Base-by-base conservation (phyloP, 2,113 vertebrate species). In the Datnioides undecimradiatus region DNA sequence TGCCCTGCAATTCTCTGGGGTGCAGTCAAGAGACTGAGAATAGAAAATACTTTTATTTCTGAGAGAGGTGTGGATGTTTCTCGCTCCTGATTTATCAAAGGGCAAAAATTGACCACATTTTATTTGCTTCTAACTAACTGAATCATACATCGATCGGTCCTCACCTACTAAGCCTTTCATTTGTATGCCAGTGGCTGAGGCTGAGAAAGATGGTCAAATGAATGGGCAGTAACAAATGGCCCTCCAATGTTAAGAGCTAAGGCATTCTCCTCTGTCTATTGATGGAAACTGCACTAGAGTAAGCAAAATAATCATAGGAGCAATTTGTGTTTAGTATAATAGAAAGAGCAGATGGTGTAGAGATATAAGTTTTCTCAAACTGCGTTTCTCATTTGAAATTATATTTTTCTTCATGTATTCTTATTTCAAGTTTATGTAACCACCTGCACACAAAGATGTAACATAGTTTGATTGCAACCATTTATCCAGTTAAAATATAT, bases 21-120 rank as follows among this genome's bases (percentile, higher is more conserved):
- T 12, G 38, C 83, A 82, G 73, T 87, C 74, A 79, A 80, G 71
- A 84, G 73, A 75, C 82, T 55, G 55, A 79, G 67, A 87, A 75
- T 51, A 80, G 78, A 86, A 82, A 86, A 82, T 79, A 81, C 73
- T 83, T 86, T 80, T 63, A 79, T 83, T 86, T 86, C 70, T 36
- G 34, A 64, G 76, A 63, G 66, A 83, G 76, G 58, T 72, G 78
- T 70, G 43, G 78, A 63, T 73, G 75, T 75, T 84, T 79, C 60
- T 71, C 16, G 7, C 27, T 67, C 36, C 34, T 31, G 25, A 87
- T 85, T 84, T 65, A 85, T 87, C 76, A 91, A 80, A 84, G 74
- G 69, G 59, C 40, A 70, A 51, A 87, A 73, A 63, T 4, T 74
- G 74, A 79, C 68, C 68, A 60, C 60, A 77, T 79, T 80, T 77